Percentiles rank a stretch among this genome's conserved stretches.
Evolutionary conservation across 35 echinoderm and acorn worm genomes (phyloP).

Genomic region (Ophiothrix spiculata): DNA sequence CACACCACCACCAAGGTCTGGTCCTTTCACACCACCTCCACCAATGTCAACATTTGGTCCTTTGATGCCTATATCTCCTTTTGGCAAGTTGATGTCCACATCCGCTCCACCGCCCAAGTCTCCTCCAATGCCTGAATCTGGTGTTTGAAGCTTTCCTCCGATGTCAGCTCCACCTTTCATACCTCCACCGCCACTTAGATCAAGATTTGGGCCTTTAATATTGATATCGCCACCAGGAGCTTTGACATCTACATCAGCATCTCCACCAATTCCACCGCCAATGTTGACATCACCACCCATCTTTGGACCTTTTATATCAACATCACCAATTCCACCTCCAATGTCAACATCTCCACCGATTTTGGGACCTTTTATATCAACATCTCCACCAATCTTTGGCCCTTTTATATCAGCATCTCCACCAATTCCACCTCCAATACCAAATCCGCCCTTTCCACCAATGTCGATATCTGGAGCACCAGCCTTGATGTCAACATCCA

Average conservation of each 20-base stretch:
- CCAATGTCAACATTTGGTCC: conserved; percentile 25
- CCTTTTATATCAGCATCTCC: conserved; percentile 30
- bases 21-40: conserved; percentile 18
- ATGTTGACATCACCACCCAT: conserved; percentile 3
- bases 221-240: not conserved
- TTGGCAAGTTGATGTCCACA: conserved; percentile 33
- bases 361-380: not conserved
- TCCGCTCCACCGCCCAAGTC: conserved; percentile 23
- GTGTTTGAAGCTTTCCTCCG: conserved; percentile 4
- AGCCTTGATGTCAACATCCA: conserved; percentile 34
- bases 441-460: not conserved
- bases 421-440: conserved; percentile 10
- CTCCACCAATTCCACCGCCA: not conserved
- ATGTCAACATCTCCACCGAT: not conserved
- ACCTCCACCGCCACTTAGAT: not conserved
- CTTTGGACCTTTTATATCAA: conserved; percentile 42
- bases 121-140: conserved; percentile 13
- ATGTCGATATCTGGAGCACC: conserved; percentile 17
- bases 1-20: conserved; percentile 16
- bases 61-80: conserved; percentile 28
- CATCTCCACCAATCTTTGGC: conserved; percentile 25
- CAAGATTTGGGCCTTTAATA: conserved; percentile 5
- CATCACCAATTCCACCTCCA: conserved; percentile 28
- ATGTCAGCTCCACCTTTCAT: conserved; percentile 28
- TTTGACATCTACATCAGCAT: not conserved